Evolutionary conservation across 2,888 invertebrate genomes (phyloP).

Genomic region (Melieria crassipennis): DNA sequence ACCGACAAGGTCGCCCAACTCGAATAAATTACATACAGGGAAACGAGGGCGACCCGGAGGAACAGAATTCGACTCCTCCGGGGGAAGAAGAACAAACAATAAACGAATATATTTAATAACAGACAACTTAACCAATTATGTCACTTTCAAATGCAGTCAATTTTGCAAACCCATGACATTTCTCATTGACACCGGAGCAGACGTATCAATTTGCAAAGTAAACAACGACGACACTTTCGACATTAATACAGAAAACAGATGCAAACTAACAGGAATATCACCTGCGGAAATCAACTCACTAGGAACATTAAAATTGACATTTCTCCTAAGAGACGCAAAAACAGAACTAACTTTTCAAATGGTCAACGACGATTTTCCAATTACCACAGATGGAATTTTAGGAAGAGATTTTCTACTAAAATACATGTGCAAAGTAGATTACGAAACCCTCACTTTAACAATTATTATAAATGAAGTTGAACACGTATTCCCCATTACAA

Average conservation of each 20-base stretch:
- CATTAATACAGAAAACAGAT: conserved; percentile 1
- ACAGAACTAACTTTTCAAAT: conserved; percentile 21
- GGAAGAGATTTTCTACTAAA: conserved; percentile 31
- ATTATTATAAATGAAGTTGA: conserved; percentile 10
- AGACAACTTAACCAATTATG: conserved; percentile 17
- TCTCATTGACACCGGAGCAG: conserved; percentile 18
- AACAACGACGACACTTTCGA: conserved; percentile 19
- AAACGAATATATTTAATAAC: conserved; percentile 4
- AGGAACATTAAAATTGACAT: conserved; percentile 15
- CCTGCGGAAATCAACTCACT: conserved; percentile 16
- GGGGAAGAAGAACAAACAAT: neutral
- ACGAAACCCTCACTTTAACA: conserved; percentile 27
- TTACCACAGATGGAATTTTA: conserved; percentile 33
- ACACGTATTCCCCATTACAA: conserved; percentile 13
- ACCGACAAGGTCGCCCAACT: too few relatives aligned
- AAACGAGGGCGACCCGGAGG: conserved; percentile 2
- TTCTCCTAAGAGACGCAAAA: conserved; percentile 1
- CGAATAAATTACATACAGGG: neutral
- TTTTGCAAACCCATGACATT: neutral
- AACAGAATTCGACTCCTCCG: neutral
- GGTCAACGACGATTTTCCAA: conserved; percentile 22
- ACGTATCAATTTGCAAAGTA: conserved; percentile 30
- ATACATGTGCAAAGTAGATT: conserved; percentile 29
- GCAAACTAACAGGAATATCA: conserved; percentile 22
- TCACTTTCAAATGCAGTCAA: neutral